Evolutionary conservation across 2,113 vertebrate genomes (phyloP).

Genomic region (Entelurus aequoreus): DNA sequence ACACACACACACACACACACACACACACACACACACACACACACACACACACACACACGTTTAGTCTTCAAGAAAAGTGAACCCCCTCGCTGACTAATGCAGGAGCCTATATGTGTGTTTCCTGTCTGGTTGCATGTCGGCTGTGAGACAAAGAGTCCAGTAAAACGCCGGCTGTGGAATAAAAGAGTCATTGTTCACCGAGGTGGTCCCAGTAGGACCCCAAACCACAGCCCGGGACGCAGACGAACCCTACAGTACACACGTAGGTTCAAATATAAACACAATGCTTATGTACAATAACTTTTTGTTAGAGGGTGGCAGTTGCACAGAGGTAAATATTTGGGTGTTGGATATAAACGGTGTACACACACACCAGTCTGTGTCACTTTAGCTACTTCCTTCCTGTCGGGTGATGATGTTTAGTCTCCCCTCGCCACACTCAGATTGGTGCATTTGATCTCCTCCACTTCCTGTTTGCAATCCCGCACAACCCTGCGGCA

Average conservation of each 20-base stretch:
- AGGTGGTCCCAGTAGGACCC: conserved; percentile 70
- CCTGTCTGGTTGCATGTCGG: conserved; percentile 36
- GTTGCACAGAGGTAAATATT: conserved; percentile 67
- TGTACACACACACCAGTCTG: conserved; percentile 39
- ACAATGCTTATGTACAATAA: conserved; percentile 48
- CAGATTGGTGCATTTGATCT: conserved; percentile 62
- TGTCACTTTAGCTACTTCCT: conserved; percentile 69
- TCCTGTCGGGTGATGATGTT: conserved; percentile 73
- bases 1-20: too few relatives aligned
- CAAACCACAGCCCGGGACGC: conserved; percentile 18
- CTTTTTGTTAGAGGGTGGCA: conserved; percentile 47
- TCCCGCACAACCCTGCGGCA: conserved; percentile 9
- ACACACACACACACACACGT: conserved; percentile 19
- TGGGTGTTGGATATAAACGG: conserved; percentile 66
- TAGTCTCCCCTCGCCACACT: conserved; percentile 65
- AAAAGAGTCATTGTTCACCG: conserved; percentile 75
- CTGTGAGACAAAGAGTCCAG: conserved; percentile 49
- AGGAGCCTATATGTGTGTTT: conserved; percentile 18
- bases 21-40: conserved; percentile 18
- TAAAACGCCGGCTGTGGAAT: conserved; percentile 48
- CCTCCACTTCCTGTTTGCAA: conserved; percentile 55
- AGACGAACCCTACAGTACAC: conserved; percentile 21
- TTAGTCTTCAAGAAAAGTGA: conserved; percentile 40
- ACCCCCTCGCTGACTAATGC: conserved; percentile 27
- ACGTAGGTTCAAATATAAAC: conserved; percentile 23